Evolutionary conservation across 1,140 invertebrate species (phyloP).

Genomic region (Wiebesia pumilae): DNA sequence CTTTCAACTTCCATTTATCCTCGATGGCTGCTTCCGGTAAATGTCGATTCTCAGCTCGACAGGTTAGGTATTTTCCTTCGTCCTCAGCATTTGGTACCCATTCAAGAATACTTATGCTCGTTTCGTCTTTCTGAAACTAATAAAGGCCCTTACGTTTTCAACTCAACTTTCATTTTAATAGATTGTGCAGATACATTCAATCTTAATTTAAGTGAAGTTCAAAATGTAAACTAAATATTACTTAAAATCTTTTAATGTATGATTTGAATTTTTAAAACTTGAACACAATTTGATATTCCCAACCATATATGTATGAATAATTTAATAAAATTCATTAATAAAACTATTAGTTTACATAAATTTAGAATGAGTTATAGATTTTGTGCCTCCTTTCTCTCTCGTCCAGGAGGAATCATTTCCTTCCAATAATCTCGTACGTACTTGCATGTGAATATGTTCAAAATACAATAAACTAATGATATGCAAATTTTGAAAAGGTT

Average conservation of each 20-base stretch:
- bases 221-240: background rate
- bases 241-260: background rate
- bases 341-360: background rate
- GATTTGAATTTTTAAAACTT: background rate
- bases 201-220: background rate
- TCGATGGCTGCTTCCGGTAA: constrained; percentile 80
- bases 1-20: constrained; percentile 78
- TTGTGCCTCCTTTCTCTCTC: too few species aligned
- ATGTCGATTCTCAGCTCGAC: constrained; percentile 80
- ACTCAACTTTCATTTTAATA: background rate
- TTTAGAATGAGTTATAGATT: too few species aligned
- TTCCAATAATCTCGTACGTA: background rate
- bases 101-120: constrained; percentile 74
- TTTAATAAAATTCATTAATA: background rate
- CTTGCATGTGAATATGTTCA: constrained; percentile 18
- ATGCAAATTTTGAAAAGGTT: constrained; percentile 60
- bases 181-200: background rate
- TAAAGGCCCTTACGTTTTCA: constrained; percentile 9
- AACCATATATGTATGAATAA: background rate
- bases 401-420: constrained; percentile 9
- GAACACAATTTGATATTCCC: background rate
- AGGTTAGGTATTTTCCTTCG: constrained; percentile 79
- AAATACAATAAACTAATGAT: constrained; percentile 57
- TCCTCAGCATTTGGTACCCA: constrained; percentile 77
- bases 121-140: constrained; percentile 74